Evolutionary conservation across 1,140 invertebrate genomes (phyloP), one percentile per base, ranked within the genome.

Genomic region (Lasioglossum albipes): DNA sequence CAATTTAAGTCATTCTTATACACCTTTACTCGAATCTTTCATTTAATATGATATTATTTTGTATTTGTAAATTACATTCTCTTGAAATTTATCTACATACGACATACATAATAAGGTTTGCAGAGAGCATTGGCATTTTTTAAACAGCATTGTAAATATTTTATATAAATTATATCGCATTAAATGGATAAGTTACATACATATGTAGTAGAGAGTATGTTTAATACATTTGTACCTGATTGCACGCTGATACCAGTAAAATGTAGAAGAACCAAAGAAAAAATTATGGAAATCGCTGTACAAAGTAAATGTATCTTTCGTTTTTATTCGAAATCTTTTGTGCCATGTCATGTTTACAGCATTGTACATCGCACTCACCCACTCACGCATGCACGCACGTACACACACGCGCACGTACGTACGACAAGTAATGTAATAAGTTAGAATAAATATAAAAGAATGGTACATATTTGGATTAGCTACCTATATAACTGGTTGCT

Each of bases 1-100:
- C 27, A 80, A 73, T 59, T 77, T 70, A 27, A 75, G 80, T 85
- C 57, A 59, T 86, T 83, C 12, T 66, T 49, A 13, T 41, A 68
- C 12, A 61, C 22, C 61, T 67, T 45, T 36, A 41, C 20, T 77
- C 22, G 57, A 61, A 36, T 22, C 66, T 75, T 10, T 64, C 64
- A n/a, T 27, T 20, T 78, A 12, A 7, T 61, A 16, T 74, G 6
- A 52, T 75, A 67, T 84, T 69, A 54, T 81, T 84, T n/a, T n/a
- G 52, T 61, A 67, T 22, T 45, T 31, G 41, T 4, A 81, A 62
- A 72, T 64, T 36, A 7, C 18, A n/a, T 59, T 59, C 7, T 59
- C n/a, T 59, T 5, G 0, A n/a, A n/a, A 0, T 1, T 20, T n/a
- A 59, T 59, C 6, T 16, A 5, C 52, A 54, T n/a, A n/a, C n/a